Conservation (phyloP, 2,888 invertebrate genomes). For the Andricus curvator region DNA sequence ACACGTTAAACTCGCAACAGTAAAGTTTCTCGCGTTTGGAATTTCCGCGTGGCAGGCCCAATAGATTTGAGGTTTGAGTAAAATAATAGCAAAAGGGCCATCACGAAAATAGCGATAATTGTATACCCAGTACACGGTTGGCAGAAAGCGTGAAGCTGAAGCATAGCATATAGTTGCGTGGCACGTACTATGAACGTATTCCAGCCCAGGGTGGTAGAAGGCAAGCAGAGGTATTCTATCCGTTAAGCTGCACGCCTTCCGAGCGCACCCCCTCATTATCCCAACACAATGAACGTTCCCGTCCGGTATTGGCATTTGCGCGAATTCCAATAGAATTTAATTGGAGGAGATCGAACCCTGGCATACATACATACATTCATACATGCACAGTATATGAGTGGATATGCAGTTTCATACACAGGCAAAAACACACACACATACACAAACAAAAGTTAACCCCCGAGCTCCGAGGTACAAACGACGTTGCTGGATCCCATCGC, state of each 20-base stretch:
- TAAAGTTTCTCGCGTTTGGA: slow-evolving; percentile 25
- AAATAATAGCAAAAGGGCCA: slow-evolving; percentile 28
- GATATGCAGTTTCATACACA: neutral
- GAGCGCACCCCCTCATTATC: slow-evolving; percentile 72
- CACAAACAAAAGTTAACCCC: neutral
- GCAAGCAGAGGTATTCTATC: slow-evolving; percentile 60
- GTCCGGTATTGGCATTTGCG: slow-evolving; percentile 75
- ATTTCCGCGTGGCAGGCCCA: neutral
- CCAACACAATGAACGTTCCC: slow-evolving; percentile 72
- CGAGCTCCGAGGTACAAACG: slow-evolving; percentile 53
- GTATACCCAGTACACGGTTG: slow-evolving; percentile 4
- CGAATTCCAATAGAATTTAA: slow-evolving; percentile 77
- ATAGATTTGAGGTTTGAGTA: slow-evolving; percentile 23
- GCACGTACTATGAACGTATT: slow-evolving; percentile 45
- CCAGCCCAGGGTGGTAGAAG: slow-evolving; percentile 44
- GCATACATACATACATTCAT: slow-evolving; percentile 54
- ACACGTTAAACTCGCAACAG: slow-evolving; percentile 25
- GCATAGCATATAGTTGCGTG: slow-evolving; percentile 10
- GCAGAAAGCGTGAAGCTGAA: slow-evolving; percentile 6
- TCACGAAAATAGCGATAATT: slow-evolving; percentile 29
- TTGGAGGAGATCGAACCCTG: slow-evolving; percentile 72
- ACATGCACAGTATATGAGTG: slow-evolving; percentile 11
- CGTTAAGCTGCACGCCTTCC: slow-evolving; percentile 68
- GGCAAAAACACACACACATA: neutral
- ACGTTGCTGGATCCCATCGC: slow-evolving; percentile 33